Percentiles rank a stretch among this genome's conserved stretches.
phyloP scores from a whole-genome alignment of 2,113 vertebrate species.

The Prunella himalayana region DNA sequence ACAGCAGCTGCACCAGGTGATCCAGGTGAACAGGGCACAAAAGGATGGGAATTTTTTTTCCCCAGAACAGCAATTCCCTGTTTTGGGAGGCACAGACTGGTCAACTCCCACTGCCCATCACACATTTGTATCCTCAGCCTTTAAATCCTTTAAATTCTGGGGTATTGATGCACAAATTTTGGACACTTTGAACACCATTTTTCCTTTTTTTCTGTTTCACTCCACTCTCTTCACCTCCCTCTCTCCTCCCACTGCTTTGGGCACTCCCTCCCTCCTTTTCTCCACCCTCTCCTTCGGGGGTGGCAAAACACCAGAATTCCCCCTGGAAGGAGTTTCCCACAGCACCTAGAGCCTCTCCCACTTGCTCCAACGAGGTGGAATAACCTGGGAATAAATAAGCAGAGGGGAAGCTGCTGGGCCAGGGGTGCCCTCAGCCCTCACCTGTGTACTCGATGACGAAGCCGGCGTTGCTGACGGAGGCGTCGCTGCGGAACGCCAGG shows the following conservation, averaged over 20 bases:
- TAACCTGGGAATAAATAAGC: accelerated
- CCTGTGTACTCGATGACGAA: constrained; percentile 96
- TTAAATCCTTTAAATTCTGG: accelerated
- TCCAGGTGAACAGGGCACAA: background rate
- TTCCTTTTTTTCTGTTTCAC: background rate
- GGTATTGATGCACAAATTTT: background rate
- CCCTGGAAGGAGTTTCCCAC: background rate
- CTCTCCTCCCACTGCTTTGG: background rate
- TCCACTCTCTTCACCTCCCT: background rate
- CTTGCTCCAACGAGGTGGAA: accelerated
- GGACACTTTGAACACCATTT: background rate
- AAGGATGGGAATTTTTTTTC: background rate
- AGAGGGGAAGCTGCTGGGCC: accelerated
- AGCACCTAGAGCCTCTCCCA: background rate
- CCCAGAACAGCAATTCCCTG: background rate
- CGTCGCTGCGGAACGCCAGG: constrained; percentile 93
- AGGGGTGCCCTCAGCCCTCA: constrained; percentile 9
- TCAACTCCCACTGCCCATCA: background rate
- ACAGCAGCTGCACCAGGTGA: background rate
- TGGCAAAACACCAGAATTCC: background rate
- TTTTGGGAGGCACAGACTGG: background rate
- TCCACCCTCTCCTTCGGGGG: background rate
- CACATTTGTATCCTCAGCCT: accelerated
- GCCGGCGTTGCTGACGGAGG: constrained; percentile 91
- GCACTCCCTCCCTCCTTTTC: too few relatives aligned